phyloP scores from a whole-genome alignment of 2,113 vertebrate species.

The Burhinus bistriatus region DNA sequence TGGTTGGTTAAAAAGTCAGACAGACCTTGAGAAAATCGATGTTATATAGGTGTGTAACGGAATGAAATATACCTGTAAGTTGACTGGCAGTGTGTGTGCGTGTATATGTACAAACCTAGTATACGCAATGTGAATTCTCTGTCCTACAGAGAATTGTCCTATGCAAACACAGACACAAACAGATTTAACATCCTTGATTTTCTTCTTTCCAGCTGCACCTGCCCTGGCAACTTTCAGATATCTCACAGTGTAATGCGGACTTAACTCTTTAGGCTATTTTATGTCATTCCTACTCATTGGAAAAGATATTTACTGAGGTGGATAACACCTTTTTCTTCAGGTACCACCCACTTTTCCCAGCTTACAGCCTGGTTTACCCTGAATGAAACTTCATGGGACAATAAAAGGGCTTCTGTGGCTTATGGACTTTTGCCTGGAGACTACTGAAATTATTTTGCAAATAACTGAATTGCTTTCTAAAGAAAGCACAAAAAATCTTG shows the following conservation, averaged over 20 bases:
- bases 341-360: not conserved
- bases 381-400: not conserved
- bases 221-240: not conserved
- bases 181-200: not conserved
- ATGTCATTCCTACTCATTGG: not conserved
- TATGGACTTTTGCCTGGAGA: not conserved
- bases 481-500: not conserved
- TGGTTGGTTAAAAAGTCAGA: not conserved
- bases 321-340: not conserved
- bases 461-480: not conserved
- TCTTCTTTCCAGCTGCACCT: not conserved
- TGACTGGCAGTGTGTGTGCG: not conserved
- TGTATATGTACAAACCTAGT: accelerated
- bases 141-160: not conserved
- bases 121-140: not conserved
- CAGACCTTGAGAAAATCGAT: not conserved
- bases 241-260: not conserved
- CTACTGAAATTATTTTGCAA: not conserved
- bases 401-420: not conserved
- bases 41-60: not conserved
- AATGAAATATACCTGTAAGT: not conserved
- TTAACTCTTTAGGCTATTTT: not conserved
- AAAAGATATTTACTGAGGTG: not conserved
- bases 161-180: not conserved
- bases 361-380: not conserved